Evolutionary conservation across 2,113 vertebrate genomes (phyloP).

Genomic region (Oncorhynchus gorbuscha): DNA sequence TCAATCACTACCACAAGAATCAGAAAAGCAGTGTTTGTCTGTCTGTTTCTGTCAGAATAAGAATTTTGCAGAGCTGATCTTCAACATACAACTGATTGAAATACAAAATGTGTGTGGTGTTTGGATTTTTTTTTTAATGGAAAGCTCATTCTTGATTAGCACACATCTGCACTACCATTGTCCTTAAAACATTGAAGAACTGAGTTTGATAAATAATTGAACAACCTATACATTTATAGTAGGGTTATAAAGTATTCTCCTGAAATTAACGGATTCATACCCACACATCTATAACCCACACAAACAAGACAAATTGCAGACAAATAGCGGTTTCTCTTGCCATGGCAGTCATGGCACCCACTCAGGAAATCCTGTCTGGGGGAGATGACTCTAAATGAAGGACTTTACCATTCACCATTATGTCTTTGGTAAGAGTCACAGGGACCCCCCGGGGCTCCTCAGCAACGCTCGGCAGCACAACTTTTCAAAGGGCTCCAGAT

Average conservation of each 20-base stretch:
- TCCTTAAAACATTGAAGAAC: too few species aligned
- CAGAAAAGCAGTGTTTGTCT: not conserved
- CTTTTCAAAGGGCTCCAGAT: conserved; percentile 79
- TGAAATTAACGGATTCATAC: conserved; percentile 25
- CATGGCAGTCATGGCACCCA: conserved; percentile 60
- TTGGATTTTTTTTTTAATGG: not conserved
- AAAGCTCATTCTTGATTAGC: not conserved
- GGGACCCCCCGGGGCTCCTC: conserved; percentile 67
- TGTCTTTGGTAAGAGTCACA: conserved; percentile 76
- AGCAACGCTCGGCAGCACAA: conserved; percentile 67
- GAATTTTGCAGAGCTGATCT: not conserved
- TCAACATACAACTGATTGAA: conserved; percentile 26
- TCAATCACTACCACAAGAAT: conserved; percentile 1
- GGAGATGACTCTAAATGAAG: conserved; percentile 77
- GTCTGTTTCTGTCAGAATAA: not conserved
- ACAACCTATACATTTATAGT: too few species aligned
- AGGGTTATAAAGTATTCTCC: not conserved
- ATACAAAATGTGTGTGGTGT: not conserved
- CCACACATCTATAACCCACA: conserved; percentile 45
- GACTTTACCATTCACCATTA: conserved; percentile 79
- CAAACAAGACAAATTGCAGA: conserved; percentile 58
- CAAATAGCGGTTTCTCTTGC: conserved; percentile 60
- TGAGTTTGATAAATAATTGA: too few species aligned
- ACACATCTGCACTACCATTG: not conserved
- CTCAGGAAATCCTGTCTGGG: conserved; percentile 74